Base-by-base conservation (phyloP, 2,113 vertebrate genomes). In the Meriones unguiculatus region DNA sequence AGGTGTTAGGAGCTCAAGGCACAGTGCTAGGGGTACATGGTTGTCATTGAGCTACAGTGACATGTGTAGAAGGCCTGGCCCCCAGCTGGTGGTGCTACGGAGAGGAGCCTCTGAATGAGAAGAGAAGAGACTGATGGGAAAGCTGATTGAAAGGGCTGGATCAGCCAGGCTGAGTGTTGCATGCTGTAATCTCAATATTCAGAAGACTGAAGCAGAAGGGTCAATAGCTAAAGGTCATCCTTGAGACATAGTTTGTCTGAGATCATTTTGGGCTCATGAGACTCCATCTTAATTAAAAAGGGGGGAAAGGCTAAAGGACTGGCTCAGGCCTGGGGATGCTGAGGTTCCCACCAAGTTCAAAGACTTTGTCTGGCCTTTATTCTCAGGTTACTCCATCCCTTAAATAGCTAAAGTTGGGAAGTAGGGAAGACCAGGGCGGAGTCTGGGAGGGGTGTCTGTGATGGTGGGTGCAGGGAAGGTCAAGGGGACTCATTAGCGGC, bases 11-110 rank as follows among this genome's bases (percentile, higher is more conserved):
- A 6, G 67, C 13, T 59, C 38, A 5, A 52, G 64, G 57, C 57
- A 57, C 2, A 1, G 1, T 0, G 18, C 15, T 7, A 41, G 3
- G 20, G 3, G 17, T 20, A 0, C 0, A 0, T 30, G 41, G n/a
- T 11, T 25, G 8, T 15, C 11, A 18, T 30, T 22, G 0, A 20
- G 54, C 52, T 6, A 12, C 25, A 12, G 70, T 32, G 62, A 82
- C 1, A 0, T 30, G 38, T 6, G 76, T 3, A 15, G 64, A 50
- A 50, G 46, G 65, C 28, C 14, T 87, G 57, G 12, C 32, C 17
- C 65, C 38, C 1, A 0, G 0, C 1, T 11, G 30, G n/a, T 50
- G 81, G 81, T 0, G 14, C n/a, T 84, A 41, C 41, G 41, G 81
- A 64, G 24, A 82, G n/a, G n/a, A 62, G 2, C 7, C n/a, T 38